A percentile compares a stretch with the other conserved stretches of the same genome.
Conservation (phyloP, 2,888 invertebrate species). For the Sminthurides aquaticus region DNA sequence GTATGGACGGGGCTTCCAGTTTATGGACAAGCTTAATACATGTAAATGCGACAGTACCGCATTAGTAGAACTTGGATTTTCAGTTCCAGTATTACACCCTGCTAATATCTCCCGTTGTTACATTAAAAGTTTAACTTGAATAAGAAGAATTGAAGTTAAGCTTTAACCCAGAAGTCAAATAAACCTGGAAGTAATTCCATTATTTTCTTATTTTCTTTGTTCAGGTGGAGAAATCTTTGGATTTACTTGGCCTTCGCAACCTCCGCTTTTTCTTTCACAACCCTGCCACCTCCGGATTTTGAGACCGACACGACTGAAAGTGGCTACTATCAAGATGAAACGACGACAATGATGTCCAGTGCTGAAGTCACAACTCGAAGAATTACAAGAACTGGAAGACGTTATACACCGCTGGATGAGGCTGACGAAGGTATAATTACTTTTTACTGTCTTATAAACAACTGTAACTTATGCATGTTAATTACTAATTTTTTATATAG, state of each 20-base stretch:
- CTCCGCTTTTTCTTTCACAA: background rate
- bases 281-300: background rate
- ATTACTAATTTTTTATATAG: too few relatives aligned
- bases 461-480: too few relatives aligned
- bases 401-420: slow-evolving; percentile 2
- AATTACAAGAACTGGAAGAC: slow-evolving; percentile 2
- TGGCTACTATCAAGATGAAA: background rate
- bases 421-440: background rate
- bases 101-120: too few relatives aligned
- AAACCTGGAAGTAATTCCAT: background rate
- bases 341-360: background rate
- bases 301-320: background rate
- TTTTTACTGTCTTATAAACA: too few relatives aligned
- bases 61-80: background rate
- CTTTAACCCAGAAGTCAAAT: too few relatives aligned
- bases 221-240: background rate
- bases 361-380: background rate
- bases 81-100: too few relatives aligned
- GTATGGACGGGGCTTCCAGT: too few relatives aligned
- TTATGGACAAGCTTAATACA: too few relatives aligned
- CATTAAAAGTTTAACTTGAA: too few relatives aligned
- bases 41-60: too few relatives aligned
- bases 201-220: background rate
- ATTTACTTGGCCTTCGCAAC: background rate
- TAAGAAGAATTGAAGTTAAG: too few relatives aligned